Evolutionary conservation across 2,797 vertebrate genomes (phyloP).

Genomic region (Leptoclinus maculatus): DNA sequence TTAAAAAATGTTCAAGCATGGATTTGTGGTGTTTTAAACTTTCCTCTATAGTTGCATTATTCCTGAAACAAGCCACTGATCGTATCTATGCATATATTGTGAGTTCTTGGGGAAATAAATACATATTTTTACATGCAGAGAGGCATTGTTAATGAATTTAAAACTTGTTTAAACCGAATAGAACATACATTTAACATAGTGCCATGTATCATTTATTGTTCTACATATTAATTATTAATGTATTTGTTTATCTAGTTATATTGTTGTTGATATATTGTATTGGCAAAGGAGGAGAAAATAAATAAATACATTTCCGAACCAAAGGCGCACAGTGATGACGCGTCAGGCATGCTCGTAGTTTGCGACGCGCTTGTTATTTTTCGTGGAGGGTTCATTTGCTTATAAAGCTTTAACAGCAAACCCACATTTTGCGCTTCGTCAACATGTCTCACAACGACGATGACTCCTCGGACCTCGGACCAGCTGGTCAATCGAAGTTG

Average conservation of each 20-base stretch:
- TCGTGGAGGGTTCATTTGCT: slow-evolving; percentile 5
- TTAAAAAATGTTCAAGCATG: neutral
- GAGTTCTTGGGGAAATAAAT: neutral
- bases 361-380: slow-evolving; percentile 60
- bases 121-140: neutral
- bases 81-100: neutral
- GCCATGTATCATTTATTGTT: neutral
- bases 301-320: neutral
- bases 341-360: accelerated
- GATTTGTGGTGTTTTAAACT: neutral
- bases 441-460: slow-evolving; percentile 74
- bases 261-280: neutral
- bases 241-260: neutral
- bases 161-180: neutral
- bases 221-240: neutral
- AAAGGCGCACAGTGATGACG: slow-evolving; percentile 68
- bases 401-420: neutral
- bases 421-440: neutral
- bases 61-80: neutral
- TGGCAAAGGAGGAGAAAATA: neutral
- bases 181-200: no score
- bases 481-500: slow-evolving; percentile 61
- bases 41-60: neutral
- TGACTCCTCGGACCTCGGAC: neutral
- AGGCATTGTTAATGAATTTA: neutral